Conservation (phyloP, 1,140 invertebrate species). For the Drosophila gunungcola region DNA sequence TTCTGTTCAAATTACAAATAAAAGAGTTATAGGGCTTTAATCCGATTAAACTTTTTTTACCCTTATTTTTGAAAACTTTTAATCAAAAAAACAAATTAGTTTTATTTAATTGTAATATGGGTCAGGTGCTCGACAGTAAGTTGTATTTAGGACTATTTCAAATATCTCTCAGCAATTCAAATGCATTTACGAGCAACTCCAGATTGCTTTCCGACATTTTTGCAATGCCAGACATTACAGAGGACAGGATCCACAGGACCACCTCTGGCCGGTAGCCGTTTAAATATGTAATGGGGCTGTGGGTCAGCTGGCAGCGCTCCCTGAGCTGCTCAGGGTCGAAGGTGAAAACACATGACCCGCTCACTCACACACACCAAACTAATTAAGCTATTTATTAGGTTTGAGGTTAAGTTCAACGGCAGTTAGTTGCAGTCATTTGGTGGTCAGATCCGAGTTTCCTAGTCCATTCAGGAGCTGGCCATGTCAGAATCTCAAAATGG, state of each 20-base stretch:
- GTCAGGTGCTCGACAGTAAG: not conserved
- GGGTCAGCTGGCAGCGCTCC: conserved; percentile 44
- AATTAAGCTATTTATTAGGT: conserved; percentile 69
- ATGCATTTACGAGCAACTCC: conserved; percentile 20
- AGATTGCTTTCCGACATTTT: conserved; percentile 22
- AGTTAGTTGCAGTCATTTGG: conserved; percentile 58
- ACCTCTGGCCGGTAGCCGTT: conserved; percentile 36
- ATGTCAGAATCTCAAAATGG: conserved; percentile 21
- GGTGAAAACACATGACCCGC: conserved; percentile 43
- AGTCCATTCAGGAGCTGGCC: conserved; percentile 15
- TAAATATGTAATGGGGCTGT: conserved; percentile 51
- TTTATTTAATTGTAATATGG: not conserved
- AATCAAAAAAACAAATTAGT: not conserved
- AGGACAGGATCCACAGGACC: conserved; percentile 6
- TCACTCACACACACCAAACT: conserved; percentile 36
- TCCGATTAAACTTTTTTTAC: not conserved
- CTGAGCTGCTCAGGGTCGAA: conserved; percentile 25
- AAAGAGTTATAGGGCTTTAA: not conserved
- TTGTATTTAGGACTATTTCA: too few species aligned
- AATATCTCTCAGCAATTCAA: conserved; percentile 13
- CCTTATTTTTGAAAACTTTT: not conserved
- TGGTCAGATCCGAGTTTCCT: conserved; percentile 25
- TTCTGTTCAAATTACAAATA: not conserved
- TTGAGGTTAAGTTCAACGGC: conserved; percentile 62
- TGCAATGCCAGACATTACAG: conserved; percentile 30